Evolutionary conservation across 1,140 invertebrate genomes (phyloP), one percentile per base, ranked within the genome.

Genomic region (Psilanteris sp.): DNA sequence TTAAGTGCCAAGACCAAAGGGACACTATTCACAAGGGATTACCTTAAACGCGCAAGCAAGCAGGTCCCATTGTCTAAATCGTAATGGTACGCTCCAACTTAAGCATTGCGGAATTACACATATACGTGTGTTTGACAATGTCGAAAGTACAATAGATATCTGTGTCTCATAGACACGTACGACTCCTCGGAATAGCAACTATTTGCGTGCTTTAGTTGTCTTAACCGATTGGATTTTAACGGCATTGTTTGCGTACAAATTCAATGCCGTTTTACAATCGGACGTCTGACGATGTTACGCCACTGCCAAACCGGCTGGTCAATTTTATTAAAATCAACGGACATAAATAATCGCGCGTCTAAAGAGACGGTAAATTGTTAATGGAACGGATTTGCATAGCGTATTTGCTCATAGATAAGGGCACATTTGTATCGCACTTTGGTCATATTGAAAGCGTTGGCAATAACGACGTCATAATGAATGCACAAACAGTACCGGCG

Each of bases 1-100:
- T 84, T 83, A 84, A 85, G 83, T 84, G 84, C 78, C 79, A 77
- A 59, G 71, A 50, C 74, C 71, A 75, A 73, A 82, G 83, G 82
- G 81, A 85, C 80, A 85, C 75, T 34, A 70, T 78, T 78, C 71
- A 78, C 75, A n/a, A 73, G 67, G 62, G 72, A 76, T 76, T 73
- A 80, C 75, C 57, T 73, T 76, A 78, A 80, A 80, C 67, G 75
- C 44, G 39, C 71, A 52, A 78, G 72, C 75, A 76, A 80, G 66
- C 71, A 78, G 64, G 31, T 70, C 27, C 78, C 48, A 80, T 80
- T 80, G 76, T 78, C 62, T 78, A 70, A 80, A 76, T 74, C 61
- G 61, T 76, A 77, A 80, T 78, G 62, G 72, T 67, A 41, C 64
- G 68, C 62, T 75, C 50, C 10, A 64, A 74, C 61, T 77, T 62